phyloP scores from a whole-genome alignment of 1,140 invertebrate species.

The Macrobrachium rosenbergii region DNA sequence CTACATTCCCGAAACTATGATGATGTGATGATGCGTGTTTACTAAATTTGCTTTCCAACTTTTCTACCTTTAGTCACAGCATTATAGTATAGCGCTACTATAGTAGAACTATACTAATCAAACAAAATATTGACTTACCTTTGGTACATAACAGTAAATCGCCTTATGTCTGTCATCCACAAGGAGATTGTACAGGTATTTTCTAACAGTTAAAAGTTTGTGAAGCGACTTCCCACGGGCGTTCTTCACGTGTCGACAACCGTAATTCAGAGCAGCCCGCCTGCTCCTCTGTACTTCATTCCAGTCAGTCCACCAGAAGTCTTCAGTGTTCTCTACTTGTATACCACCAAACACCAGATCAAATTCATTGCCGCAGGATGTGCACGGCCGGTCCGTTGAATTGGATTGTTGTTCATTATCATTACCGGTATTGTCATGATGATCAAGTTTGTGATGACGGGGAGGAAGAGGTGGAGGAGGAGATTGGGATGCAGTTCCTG shows the following conservation, averaged over 20 bases:
- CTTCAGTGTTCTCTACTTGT: conserved; percentile 15
- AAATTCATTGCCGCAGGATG: conserved; percentile 1
- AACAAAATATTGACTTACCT: conserved; percentile 7
- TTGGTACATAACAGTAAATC: conserved; percentile 52
- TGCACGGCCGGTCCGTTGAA: conserved; percentile 9
- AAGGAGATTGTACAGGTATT: conserved; percentile 54
- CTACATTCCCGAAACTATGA: too few relatives aligned
- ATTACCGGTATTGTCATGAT: background rate
- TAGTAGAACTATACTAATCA: too few relatives aligned
- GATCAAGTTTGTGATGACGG: background rate
- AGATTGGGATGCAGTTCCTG: too few relatives aligned
- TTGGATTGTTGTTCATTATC: conserved; percentile 13
- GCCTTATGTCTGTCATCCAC: conserved; percentile 43
- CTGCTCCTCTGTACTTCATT: conserved; percentile 36
- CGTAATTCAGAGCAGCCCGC: conserved; percentile 11
- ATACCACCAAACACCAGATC: conserved; percentile 4
- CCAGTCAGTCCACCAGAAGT: conserved; percentile 51
- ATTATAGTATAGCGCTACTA: background rate
- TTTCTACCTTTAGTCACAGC: too few relatives aligned
- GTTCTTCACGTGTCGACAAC: conserved; percentile 8
- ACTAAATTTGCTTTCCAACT: too few relatives aligned
- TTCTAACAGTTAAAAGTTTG: conserved; percentile 15
- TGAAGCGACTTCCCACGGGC: background rate
- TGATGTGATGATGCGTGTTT: too few relatives aligned
- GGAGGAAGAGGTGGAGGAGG: conserved; percentile 3